Conservation (phyloP, 2,797 vertebrate genomes). For the Scarus forsteni region DNA sequence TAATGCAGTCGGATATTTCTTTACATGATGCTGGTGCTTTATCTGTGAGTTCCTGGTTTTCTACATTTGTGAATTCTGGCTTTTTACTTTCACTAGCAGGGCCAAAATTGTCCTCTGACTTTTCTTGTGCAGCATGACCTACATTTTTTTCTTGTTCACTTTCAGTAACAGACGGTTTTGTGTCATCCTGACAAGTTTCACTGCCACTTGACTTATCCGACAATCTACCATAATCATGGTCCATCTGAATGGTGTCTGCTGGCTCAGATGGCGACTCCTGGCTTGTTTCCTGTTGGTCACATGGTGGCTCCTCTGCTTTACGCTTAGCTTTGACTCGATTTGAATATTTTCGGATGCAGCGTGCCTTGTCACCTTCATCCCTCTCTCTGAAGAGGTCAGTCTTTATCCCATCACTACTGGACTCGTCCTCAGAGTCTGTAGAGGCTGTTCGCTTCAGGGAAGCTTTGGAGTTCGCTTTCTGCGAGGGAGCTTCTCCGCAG, state of each 20-base stretch:
- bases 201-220: slow-evolving; percentile 42
- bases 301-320: slow-evolving; percentile 50
- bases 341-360: slow-evolving; percentile 73
- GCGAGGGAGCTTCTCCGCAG: slow-evolving; percentile 63
- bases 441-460: slow-evolving; percentile 68
- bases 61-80: slow-evolving; percentile 30
- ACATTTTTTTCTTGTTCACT: slow-evolving; percentile 29
- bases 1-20: slow-evolving; percentile 24
- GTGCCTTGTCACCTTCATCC: slow-evolving; percentile 65
- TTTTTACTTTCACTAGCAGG: slow-evolving; percentile 37
- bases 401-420: slow-evolving; percentile 64
- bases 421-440: slow-evolving; percentile 69
- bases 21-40: slow-evolving; percentile 27
- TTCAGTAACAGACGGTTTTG: slow-evolving; percentile 34
- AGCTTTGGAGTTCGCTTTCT: slow-evolving; percentile 54
- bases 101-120: slow-evolving; percentile 21
- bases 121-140: slow-evolving; percentile 21
- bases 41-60: slow-evolving; percentile 26
- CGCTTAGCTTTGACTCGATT: slow-evolving; percentile 72
- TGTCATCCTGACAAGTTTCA: slow-evolving; percentile 43
- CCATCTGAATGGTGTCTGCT: slow-evolving; percentile 71
- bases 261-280: slow-evolving; percentile 44
- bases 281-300: slow-evolving; percentile 47
- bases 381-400: slow-evolving; percentile 65
- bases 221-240: slow-evolving; percentile 83